Evolutionary conservation across 2,888 invertebrate species (phyloP), one percentile per base, ranked within the genome.

Genomic region (Hyalella azteca): DNA sequence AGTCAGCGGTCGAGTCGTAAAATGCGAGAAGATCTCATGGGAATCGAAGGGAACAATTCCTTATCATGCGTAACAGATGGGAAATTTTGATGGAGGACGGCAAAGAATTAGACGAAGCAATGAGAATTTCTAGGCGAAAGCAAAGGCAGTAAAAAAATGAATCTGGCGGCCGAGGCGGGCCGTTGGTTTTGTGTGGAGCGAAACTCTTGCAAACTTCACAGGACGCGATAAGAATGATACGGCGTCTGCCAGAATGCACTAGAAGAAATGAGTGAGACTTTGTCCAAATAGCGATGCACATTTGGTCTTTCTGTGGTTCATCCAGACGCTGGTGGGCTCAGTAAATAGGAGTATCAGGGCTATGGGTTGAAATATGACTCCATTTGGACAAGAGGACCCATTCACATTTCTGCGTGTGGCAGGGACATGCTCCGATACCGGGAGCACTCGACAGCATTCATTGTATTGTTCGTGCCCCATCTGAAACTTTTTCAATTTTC

Each of bases 1-100:
- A 66, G 66, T 32, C 32, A 32, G 66, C 66, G 36, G 36, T 66
- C 39, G 66, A 66, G 39, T 36, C 66, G 66, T 66, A 66, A 66
- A 36, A 36, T 66, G 66, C 29, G 39, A 66, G 59, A 22, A 59
- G 36, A 66, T 36, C 66, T 66, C 66, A 3, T 9, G 29, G 39
- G 36, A 66, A 66, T 66, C 66, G 39, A 66, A 19, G 39, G 66
- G 36, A 66, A 32, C 66, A 36, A 66, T 36, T 36, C 66, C 66
- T 36, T 66, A 66, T 66, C 39, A 19, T 36, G 66, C 4, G 66
- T 9, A 66, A 36, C 66, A 39, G 66, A 66, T 36, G 66, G 66
- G 29, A 66, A 36, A 29, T 36, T 66, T 36, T 66, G 29, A 29
- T 66, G 66, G 3, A 5, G 19, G 3, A 15, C 29, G 13, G 66